Evolutionary conservation across 2,113 vertebrate species (phyloP).

Genomic region (Hucho hucho): DNA sequence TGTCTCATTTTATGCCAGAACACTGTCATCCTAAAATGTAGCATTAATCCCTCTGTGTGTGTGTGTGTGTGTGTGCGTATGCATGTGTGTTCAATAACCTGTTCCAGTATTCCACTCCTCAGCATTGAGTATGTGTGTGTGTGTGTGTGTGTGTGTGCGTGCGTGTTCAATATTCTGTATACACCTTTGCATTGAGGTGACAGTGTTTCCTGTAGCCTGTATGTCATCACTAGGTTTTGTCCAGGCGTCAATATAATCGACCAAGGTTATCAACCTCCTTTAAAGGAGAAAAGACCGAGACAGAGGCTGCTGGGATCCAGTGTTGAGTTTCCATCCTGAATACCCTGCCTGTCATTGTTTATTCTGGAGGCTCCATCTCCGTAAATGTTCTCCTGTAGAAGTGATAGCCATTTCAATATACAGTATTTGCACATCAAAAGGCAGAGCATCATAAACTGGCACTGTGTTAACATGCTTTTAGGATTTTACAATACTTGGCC

Average conservation of each 20-base stretch:
- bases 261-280: too few relatives aligned
- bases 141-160: too few relatives aligned
- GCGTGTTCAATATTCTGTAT: too few relatives aligned
- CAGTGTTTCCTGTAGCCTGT: too few relatives aligned
- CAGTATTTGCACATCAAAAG: constrained; percentile 5
- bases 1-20: constrained; percentile 10
- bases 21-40: constrained; percentile 19
- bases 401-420: constrained; percentile 15
- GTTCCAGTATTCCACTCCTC: too few relatives aligned
- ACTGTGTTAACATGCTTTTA: constrained; percentile 37
- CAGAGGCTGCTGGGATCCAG: too few relatives aligned
- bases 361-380: background rate
- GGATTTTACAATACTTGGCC: constrained; percentile 11
- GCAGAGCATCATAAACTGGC: constrained; percentile 28
- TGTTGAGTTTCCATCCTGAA: background rate
- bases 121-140: too few relatives aligned
- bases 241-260: too few relatives aligned
- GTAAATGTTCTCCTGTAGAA: constrained; percentile 19
- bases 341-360: background rate
- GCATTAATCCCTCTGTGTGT: background rate
- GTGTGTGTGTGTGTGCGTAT: background rate
- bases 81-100: too few relatives aligned
- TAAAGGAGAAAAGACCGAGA: too few relatives aligned
- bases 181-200: too few relatives aligned
- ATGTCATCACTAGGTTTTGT: too few relatives aligned